Evolutionary conservation across 2,888 invertebrate species (phyloP).

Genomic region (Phragmatobia fuliginosa): DNA sequence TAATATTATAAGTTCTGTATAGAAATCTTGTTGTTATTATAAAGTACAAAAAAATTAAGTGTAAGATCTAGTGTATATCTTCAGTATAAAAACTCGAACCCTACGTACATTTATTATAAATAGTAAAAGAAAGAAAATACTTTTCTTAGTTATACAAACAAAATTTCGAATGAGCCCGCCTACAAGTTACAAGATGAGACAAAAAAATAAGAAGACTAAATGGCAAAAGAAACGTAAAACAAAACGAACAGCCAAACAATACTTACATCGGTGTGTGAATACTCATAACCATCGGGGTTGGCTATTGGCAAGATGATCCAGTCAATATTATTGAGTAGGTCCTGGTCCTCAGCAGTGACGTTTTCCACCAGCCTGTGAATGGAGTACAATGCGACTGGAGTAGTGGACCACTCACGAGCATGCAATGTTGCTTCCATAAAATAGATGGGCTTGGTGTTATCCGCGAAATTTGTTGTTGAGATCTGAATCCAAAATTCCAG

Average conservation of each 20-base stretch:
- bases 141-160: no score
- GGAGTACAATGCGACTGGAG: slow-evolving; percentile 86
- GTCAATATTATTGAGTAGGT: slow-evolving; percentile 87
- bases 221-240: no score
- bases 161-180: no score
- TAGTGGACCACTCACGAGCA: slow-evolving; percentile 90
- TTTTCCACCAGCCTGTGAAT: slow-evolving; percentile 87
- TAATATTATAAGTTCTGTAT: not conserved
- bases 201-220: no score
- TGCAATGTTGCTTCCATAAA: slow-evolving; percentile 87
- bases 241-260: not conserved
- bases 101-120: no score
- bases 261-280: slow-evolving; percentile 86
- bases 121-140: no score
- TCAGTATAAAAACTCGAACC: no score
- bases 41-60: no score
- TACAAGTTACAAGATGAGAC: no score
- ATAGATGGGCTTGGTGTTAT: slow-evolving; percentile 78
- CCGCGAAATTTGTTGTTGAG: slow-evolving; percentile 80
- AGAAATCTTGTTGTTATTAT: not conserved
- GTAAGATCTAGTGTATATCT: no score
- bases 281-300: slow-evolving; percentile 92
- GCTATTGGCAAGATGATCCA: slow-evolving; percentile 89
- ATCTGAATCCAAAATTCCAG: no score
- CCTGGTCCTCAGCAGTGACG: slow-evolving; percentile 61